Evolutionary conservation across 1,140 invertebrate species (phyloP).

Genomic region (Tetramorium parvispinum): DNA sequence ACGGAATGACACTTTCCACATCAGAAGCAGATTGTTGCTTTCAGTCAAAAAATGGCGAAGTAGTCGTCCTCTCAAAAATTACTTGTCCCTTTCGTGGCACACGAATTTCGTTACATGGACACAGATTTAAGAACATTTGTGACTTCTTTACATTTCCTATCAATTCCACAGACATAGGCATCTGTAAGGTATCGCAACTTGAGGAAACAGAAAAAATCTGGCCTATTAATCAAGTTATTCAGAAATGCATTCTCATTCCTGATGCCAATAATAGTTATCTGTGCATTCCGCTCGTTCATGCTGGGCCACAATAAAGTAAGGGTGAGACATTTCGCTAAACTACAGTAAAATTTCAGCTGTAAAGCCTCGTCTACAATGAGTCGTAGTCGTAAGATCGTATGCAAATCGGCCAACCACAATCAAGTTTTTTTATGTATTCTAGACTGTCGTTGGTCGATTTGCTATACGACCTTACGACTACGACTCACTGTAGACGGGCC

Average conservation of each 20-base stretch:
- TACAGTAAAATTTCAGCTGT: background rate
- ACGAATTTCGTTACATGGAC: constrained; percentile 10
- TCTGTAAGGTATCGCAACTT: background rate
- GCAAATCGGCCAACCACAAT: too few relatives aligned
- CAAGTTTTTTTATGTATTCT: too few relatives aligned
- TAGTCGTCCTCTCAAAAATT: constrained; percentile 2
- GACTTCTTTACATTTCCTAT: constrained; percentile 16
- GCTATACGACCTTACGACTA: too few relatives aligned
- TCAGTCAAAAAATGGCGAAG: background rate
- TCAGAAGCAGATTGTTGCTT: constrained; percentile 17
- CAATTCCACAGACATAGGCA: background rate
- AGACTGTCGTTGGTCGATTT: too few relatives aligned
- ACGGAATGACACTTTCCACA: background rate
- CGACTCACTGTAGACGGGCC: too few relatives aligned
- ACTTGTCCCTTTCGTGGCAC: background rate
- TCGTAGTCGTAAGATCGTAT: too few relatives aligned
- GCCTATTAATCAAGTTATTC: background rate
- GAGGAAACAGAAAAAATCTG: background rate
- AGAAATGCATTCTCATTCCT: constrained; percentile 22
- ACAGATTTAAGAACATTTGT: constrained; percentile 2
- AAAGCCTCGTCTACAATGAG: too few relatives aligned
- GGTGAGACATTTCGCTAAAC: background rate
- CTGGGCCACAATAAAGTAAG: background rate
- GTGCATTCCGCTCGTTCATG: background rate
- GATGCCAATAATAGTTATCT: background rate